Percentiles rank a stretch among this genome's conserved stretches.
These are phyloP conservation scores for Megastigmus dorsalis DNA, from an alignment of 2,888 invertebrate species.

Conservation along the genomic window DNA sequence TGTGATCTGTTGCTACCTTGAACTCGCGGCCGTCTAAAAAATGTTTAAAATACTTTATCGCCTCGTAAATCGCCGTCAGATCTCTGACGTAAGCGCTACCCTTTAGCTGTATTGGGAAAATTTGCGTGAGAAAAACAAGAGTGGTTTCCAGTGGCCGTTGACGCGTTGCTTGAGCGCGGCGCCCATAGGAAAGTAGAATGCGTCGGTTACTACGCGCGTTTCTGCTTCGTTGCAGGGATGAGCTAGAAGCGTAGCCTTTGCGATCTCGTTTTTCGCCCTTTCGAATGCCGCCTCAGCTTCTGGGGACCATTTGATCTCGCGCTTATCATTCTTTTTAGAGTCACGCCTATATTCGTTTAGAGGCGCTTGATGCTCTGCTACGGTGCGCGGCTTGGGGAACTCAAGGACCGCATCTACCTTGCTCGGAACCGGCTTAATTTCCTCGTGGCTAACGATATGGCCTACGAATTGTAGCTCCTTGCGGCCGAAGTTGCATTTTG, in stretches of 20 bases:
- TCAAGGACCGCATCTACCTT: not conserved
- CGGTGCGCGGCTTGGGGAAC: not conserved
- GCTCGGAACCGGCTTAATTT: not conserved
- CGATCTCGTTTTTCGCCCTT: not conserved
- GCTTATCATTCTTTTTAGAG: not conserved
- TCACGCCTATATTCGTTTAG: not conserved
- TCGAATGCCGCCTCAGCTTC: not conserved
- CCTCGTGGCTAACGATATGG: not conserved
- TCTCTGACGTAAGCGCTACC: not conserved
- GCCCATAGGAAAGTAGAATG: not conserved
- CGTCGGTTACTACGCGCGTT: no score
- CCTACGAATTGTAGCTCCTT: not conserved
- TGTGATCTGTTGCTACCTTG: not conserved
- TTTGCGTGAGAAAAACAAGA: no score
- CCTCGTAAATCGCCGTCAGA: not conserved
- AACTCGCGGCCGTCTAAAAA: not conserved
- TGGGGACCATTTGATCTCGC: not conserved
- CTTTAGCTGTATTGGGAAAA: no score
- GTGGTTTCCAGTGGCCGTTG: not conserved
- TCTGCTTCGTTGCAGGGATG: not conserved
- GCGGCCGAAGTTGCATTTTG: not conserved
- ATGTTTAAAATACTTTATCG: not conserved
- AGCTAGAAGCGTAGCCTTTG: not conserved
- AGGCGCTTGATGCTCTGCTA: no score
- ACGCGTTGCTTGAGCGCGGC: not conserved